These are phyloP conservation scores for Neosalanx taihuensis DNA, from an alignment of 2,797 vertebrate genomes.

Conservation along the genomic window DNA sequence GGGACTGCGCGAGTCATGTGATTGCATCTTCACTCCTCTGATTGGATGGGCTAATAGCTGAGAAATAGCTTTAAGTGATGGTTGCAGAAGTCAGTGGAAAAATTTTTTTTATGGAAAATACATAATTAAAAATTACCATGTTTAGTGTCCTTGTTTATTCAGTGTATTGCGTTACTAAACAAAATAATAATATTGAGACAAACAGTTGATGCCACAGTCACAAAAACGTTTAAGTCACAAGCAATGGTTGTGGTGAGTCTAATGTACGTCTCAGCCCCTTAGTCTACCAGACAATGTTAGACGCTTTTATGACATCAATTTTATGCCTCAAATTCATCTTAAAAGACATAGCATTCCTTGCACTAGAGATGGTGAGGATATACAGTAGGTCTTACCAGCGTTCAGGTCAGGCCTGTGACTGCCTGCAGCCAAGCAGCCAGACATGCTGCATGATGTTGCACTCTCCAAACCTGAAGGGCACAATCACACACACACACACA, in stretches of 20 bases:
- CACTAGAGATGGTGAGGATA: neutral
- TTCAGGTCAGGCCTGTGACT: slow-evolving; percentile 14
- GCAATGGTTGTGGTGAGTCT: no score
- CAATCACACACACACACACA: slow-evolving; percentile 3
- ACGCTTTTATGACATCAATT: no score
- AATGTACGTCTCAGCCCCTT: no score
- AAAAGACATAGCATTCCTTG: no score
- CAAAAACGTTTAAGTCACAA: no score
- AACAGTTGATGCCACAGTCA: neutral
- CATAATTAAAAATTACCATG: no score
- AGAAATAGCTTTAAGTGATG: no score
- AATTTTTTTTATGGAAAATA: no score
- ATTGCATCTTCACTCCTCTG: neutral
- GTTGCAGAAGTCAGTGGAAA: no score
- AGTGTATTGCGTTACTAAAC: neutral
- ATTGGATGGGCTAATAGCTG: neutral
- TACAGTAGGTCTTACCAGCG: neutral
- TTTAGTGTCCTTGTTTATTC: neutral
- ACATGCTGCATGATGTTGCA: slow-evolving; percentile 29
- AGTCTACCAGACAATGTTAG: no score
- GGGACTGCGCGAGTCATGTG: neutral
- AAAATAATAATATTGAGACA: slow-evolving; percentile 1
- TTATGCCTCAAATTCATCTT: neutral
- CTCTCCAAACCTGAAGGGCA: slow-evolving; percentile 25
- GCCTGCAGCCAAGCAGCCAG: slow-evolving; percentile 15